Evolutionary conservation across 2,797 vertebrate species (phyloP), one percentile per base, ranked within the genome.

Genomic region (Linurgus olivaceus): DNA sequence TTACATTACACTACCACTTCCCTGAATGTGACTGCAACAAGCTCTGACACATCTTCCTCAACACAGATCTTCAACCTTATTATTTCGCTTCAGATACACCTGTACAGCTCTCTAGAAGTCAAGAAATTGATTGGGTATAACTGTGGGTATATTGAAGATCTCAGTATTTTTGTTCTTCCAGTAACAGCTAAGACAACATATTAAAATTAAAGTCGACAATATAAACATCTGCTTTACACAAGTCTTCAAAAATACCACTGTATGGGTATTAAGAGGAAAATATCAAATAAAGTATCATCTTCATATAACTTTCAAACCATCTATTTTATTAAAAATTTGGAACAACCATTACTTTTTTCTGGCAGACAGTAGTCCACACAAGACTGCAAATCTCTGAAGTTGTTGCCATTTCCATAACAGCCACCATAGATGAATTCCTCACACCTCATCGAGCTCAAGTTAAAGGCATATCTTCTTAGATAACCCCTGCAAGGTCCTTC

Each of bases 381-480:
- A 13, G 98, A 96, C 31, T 82, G 66, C 54, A 97, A 23, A 79
- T 98, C 97, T 2, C 65, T 67, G 97, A 99, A 99, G 83, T 97
- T 97, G 94, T 99, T 99, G 24, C 72, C 86, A 50, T 98, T 99
- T 44, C 97, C 98, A 0, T 81, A 75, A 84, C 99, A 99, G 71
- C 98, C 98, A 0, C 98, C 98, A 0, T 98, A 99, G 37, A 44
- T 17, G 61, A 99, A 99, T 33, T 94, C 57, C 95, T 99, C 98
- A 83, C 99, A 99, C 66, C 94, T 96, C 99, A 99, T 99, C 7
- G 98, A 98, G 79, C 96, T 98, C 97, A 99, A 97, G 95, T 99
- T 99, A 96, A 99, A 99, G 97, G 98, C 99, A 8, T 98, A 99
- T 62, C 96, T 92, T 42, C 4, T 94, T 4, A 98, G 40, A 11